Evolutionary conservation across 2,888 invertebrate genomes (phyloP), one percentile per base, ranked within the genome.

Genomic region (Seira sanloemensis): DNA sequence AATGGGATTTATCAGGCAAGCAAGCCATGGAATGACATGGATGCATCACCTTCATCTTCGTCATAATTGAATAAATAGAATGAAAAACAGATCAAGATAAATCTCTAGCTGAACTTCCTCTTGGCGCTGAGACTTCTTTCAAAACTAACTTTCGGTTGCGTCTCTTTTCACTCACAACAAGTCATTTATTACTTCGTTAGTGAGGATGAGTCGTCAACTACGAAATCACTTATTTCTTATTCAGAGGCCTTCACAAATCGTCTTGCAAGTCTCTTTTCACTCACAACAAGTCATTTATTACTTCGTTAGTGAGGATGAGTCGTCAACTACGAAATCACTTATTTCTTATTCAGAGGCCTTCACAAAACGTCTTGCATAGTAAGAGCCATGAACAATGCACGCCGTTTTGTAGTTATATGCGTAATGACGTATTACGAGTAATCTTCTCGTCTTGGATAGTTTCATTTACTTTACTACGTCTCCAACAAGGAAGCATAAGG

Each of bases 221-320:
- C n/a, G n/a, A 24, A 72, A 16, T 69, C 69, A 69, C 27, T 27
- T 12, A 37, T 69, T 2, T 69, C 1, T 16, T 69, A 21, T 26
- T 37, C 5, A 37, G 1, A 12, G 67, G 50, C 68, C 26, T 68
- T 37, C 58, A 68, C 67, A 67, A 68, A 77, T 50, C 58, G 58
- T 25, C 68, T 68, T 77, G 68, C 68, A 68, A 76, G 68, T 19
- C 54, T 77, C 77, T 69, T 78, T 71, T 78, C 71, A 78, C 78
- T 78, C 78, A 78, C 78, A 78, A 78, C 78, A 78, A 78, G 24
- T 25, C 78, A 78, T 78, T 78, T 62, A 78, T 78, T 78, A 68
- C 71, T 71, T 78, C 71, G 71, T 78, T 78, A 78, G 77, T 16
- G 58, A 77, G 77, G 67, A 68, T 77, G 68, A 77, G 68, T 58